Percentiles rank a stretch among this genome's conserved stretches.
phyloP scores from a whole-genome alignment of 1,140 invertebrate genomes.

The Phthorimaea operculella region DNA sequence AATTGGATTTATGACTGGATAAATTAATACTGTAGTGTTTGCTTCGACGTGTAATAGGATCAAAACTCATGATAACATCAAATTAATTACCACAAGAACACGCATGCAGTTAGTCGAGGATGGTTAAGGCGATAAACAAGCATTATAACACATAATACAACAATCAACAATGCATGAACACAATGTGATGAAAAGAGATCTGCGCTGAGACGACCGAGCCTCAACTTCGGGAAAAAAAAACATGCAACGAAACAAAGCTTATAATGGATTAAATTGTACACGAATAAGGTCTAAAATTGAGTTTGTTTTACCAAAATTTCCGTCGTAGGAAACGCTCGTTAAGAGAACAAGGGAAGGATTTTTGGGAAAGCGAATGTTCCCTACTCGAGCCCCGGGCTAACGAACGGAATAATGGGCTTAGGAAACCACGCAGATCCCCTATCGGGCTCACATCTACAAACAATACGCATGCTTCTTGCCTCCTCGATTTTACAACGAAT shows the following conservation, averaged over 20 bases:
- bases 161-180: constrained; percentile 19
- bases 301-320: constrained; percentile 8
- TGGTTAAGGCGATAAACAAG: constrained; percentile 18
- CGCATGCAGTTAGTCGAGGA: constrained; percentile 16
- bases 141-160: constrained; percentile 17
- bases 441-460: constrained; percentile 34
- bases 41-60: background rate
- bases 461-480: constrained; percentile 73
- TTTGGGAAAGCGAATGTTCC: constrained; percentile 13
- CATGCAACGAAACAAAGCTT: background rate
- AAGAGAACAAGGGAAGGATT: constrained; percentile 14
- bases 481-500: constrained; percentile 52
- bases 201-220: constrained; percentile 17
- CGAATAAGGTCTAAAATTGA: background rate
- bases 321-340: constrained; percentile 13
- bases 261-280: background rate
- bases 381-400: constrained; percentile 13
- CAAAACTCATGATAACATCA: background rate
- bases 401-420: constrained; percentile 16
- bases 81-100: constrained; percentile 1
- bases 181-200: constrained; percentile 39
- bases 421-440: constrained; percentile 44
- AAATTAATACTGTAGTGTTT: too few relatives aligned
- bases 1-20: too few relatives aligned
- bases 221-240: background rate